Conservation (phyloP, 2,888 invertebrate species). For the Drosophila borealis region DNA sequence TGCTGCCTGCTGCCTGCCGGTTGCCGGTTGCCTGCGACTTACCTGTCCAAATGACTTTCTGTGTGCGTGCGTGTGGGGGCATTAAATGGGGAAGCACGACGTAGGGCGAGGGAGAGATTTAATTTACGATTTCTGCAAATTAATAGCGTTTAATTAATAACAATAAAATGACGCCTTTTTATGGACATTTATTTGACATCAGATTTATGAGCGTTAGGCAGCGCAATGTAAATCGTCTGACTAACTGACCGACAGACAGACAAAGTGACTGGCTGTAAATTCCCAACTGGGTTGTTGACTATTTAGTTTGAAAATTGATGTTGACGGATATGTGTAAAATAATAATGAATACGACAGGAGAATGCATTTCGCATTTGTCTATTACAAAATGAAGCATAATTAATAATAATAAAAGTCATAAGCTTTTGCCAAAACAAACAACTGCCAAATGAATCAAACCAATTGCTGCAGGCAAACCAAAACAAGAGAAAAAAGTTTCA, state of each 20-base stretch:
- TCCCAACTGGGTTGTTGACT: conserved; percentile 3
- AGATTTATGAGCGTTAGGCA: conserved; percentile 65
- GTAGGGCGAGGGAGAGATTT: conserved; percentile 60
- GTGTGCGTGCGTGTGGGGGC: conserved; percentile 44
- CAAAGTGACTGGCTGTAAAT: conserved; percentile 8
- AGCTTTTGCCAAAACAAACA: conserved; percentile 27
- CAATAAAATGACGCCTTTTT: conserved; percentile 81
- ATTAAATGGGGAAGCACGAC: conserved; percentile 60
- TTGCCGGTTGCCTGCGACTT: conserved; percentile 22
- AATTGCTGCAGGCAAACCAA: conserved; percentile 18
- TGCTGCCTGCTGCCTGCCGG: background rate
- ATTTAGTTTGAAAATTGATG: conserved; percentile 13
- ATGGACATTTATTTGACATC: conserved; percentile 72
- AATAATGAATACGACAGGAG: conserved; percentile 4
- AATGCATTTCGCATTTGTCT: conserved; percentile 1
- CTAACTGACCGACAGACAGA: conserved; percentile 4
- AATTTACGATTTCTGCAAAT: conserved; percentile 82
- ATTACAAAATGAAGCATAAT: conserved; percentile 30
- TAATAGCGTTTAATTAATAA: conserved; percentile 82
- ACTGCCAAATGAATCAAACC: conserved; percentile 16
- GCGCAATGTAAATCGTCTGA: conserved; percentile 19
- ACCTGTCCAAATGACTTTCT: conserved; percentile 69
- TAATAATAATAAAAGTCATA: conserved; percentile 43
- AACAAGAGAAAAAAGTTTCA: background rate
- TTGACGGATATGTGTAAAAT: conserved; percentile 20